Conservation (phyloP, 2,113 vertebrate species). For the Caloenas nicobarica region DNA sequence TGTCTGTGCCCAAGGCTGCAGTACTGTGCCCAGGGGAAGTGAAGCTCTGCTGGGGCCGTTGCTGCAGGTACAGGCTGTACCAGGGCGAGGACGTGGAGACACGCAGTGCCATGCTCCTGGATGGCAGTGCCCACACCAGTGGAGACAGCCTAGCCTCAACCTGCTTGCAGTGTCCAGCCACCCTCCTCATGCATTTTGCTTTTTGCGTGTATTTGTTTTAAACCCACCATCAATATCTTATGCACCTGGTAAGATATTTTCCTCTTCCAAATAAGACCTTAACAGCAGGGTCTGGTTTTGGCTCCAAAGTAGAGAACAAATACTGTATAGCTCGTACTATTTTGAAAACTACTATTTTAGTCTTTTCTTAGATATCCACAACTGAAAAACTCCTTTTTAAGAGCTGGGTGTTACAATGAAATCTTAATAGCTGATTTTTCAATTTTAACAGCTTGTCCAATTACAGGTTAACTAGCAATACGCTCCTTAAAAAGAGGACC, state of each 20-base stretch:
- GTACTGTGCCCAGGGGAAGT: fast-evolving
- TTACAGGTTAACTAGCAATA: background rate
- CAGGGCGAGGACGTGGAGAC: fast-evolving
- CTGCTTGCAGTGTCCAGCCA: background rate
- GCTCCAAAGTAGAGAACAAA: background rate
- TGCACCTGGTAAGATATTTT: background rate
- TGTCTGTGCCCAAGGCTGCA: background rate
- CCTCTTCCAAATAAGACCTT: background rate
- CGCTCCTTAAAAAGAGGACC: background rate
- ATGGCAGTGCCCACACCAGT: background rate
- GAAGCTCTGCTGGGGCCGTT: too few species aligned
- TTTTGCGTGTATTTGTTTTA: background rate
- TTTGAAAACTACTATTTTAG: background rate
- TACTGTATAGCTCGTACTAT: fast-evolving
- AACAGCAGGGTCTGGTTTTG: background rate
- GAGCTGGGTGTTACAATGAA: background rate
- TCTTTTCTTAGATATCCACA: background rate
- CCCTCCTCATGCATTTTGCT: fast-evolving
- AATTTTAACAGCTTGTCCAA: background rate
- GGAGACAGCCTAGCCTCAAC: background rate
- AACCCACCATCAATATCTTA: background rate
- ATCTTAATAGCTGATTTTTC: background rate
- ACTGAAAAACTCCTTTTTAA: background rate
- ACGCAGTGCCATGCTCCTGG: fast-evolving
- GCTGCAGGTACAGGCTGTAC: too few species aligned